Conservation (phyloP, 1,140 invertebrate species). For the Whitmania pigra region DNA sequence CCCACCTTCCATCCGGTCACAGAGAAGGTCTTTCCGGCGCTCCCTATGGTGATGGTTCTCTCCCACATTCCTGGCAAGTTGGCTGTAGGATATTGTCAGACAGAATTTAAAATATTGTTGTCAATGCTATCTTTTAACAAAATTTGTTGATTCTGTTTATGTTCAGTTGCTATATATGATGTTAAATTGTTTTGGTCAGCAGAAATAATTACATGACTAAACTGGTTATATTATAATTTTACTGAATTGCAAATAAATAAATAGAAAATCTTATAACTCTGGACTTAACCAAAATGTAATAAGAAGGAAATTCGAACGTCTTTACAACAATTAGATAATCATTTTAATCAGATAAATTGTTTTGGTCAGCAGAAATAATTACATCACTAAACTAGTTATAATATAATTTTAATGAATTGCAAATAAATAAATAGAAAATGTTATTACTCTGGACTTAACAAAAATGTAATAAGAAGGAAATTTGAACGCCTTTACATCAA, state of each 20-base stretch:
- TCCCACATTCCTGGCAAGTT: conserved; percentile 93
- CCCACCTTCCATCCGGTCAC: conserved; percentile 75
- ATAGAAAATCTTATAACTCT: too few species aligned
- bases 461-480: too few species aligned
- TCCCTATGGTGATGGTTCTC: conserved; percentile 88
- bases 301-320: too few species aligned
- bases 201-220: background rate
- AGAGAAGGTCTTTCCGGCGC: conserved; percentile 92
- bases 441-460: too few species aligned
- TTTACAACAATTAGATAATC: too few species aligned
- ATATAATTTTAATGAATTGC: too few species aligned
- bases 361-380: background rate
- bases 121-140: background rate
- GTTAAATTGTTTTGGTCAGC: background rate
- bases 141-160: background rate
- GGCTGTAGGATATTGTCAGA: conserved; percentile 42
- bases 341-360: too few species aligned
- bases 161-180: background rate
- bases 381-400: background rate
- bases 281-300: too few species aligned
- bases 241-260: too few species aligned
- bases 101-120: background rate
- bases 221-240: too few species aligned
- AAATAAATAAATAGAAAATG: too few species aligned
- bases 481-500: too few species aligned